Conservation (phyloP, 2,888 invertebrate genomes). For the Eupithecia vulgata region DNA sequence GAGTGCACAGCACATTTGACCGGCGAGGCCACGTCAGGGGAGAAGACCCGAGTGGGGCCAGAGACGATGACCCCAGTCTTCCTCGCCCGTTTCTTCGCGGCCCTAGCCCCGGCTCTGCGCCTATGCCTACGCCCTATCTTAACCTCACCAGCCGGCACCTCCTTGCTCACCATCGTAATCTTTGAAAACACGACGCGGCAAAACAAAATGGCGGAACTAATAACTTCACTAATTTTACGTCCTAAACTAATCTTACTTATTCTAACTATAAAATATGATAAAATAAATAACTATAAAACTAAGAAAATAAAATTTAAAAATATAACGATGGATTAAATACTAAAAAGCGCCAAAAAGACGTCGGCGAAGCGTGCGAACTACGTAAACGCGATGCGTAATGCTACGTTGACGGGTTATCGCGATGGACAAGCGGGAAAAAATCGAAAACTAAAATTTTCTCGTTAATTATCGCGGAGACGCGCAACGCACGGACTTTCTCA, state of each 20-base stretch:
- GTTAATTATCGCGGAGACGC: slow-evolving; percentile 54
- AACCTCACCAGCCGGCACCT: slow-evolving; percentile 55
- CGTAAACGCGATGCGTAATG: slow-evolving; percentile 30
- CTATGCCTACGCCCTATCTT: slow-evolving; percentile 63
- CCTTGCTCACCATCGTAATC: slow-evolving; percentile 63
- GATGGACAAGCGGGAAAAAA: slow-evolving; percentile 36
- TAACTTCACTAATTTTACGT: slow-evolving; percentile 31
- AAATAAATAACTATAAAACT: slow-evolving; percentile 21
- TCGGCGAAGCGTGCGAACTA: slow-evolving; percentile 39
- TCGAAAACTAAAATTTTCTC: slow-evolving; percentile 50
- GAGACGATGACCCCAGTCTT: slow-evolving; percentile 50
- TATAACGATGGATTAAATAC: slow-evolving; percentile 42
- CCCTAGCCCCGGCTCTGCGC: slow-evolving; percentile 63
- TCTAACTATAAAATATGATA: slow-evolving; percentile 44
- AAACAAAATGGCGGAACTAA: slow-evolving; percentile 51
- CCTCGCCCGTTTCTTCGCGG: slow-evolving; percentile 63
- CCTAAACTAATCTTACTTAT: slow-evolving; percentile 50
- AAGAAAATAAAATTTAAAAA: slow-evolving; percentile 38
- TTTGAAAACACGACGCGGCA: slow-evolving; percentile 39
- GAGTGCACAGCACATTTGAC: slow-evolving; percentile 75
- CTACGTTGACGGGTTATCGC: slow-evolving; percentile 48
- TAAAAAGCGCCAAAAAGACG: slow-evolving; percentile 57
- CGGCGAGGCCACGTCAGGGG: slow-evolving; percentile 55
- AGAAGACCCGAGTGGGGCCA: slow-evolving; percentile 38
- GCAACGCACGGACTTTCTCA: slow-evolving; percentile 63